Evolutionary conservation across 2,797 vertebrate species (phyloP), one percentile per base, ranked within the genome.

Genomic region (Pogoniulus pusillus): DNA sequence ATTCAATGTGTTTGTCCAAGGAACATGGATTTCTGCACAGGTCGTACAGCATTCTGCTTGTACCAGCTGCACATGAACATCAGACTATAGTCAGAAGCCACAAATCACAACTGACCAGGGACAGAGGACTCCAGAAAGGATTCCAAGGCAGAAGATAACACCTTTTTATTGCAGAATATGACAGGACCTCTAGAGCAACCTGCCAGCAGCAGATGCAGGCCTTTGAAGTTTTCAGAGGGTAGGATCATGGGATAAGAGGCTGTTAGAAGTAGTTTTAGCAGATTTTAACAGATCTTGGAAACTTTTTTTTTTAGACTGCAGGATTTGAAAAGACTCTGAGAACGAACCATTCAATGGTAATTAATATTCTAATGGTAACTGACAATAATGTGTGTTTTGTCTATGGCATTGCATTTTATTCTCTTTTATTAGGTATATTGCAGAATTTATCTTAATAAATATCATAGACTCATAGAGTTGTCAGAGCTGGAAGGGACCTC

Each of bases 1-100:
- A 19, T 65, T 93, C 39, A 58, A 55, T 78, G 45, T 81, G 47
- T 85, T 95, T 84, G 16, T 32, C 87, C 32, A 93, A 69, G 66
- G 59, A 87, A 65, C 8, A 1, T n/a, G n/a, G 39, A 39, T 79
- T 90, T 89, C 60, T 76, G 0, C 92, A 58, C 54, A 54, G 60
- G 73, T 87, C n/a, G 20, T 64, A 22, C 35, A 87, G 75, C 47
- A 76, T 91, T 87, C 64, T 79, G 53, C 82, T 85, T 66, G 60
- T 70, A 7, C 54, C 63, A 88, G 81, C 81, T 92, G 64, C 57
- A 32, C 30, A 29, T 0, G 3, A 58, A 35, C 54, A 54, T 32
- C 53, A 47, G 39, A 26, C 19, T 65, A 23, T 59, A 72, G 63
- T 83, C 53, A 78, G 73, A 37, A 91, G 14, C 81, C 76, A 29